These are phyloP conservation scores for Malurus elegans DNA, from an alignment of 2,113 vertebrate species.

Conservation along the genomic window DNA sequence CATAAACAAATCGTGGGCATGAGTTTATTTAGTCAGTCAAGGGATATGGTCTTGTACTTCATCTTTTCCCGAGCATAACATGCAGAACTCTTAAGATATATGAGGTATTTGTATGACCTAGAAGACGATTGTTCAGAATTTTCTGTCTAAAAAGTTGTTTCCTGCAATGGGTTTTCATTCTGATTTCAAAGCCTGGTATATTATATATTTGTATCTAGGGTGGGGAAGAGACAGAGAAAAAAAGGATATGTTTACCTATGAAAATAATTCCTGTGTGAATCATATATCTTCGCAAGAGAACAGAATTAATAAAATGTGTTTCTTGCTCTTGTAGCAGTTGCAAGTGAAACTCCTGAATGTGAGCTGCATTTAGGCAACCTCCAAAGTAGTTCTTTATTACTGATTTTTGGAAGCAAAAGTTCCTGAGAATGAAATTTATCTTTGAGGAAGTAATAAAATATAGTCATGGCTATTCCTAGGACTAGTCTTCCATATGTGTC, in stretches of 20 bases:
- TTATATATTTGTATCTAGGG: background rate
- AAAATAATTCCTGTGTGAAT: background rate
- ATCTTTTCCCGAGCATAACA: background rate
- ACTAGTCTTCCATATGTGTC: background rate
- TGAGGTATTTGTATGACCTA: constrained; percentile 24
- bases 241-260: background rate
- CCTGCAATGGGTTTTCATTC: constrained; percentile 1
- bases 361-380: background rate
- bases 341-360: background rate
- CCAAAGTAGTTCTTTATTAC: background rate
- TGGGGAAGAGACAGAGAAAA: background rate
- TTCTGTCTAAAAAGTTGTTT: constrained; percentile 47
- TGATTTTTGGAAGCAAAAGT: background rate
- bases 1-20: background rate
- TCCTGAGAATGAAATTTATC: background rate
- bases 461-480: background rate
- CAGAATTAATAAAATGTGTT: background rate
- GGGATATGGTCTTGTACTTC: background rate
- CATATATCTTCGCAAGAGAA: background rate
- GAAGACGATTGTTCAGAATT: constrained; percentile 62
- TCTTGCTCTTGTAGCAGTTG: background rate
- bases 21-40: constrained; percentile 5
- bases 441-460: background rate
- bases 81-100: constrained; percentile 23
- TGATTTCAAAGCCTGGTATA: constrained; percentile 3